phyloP scores from a whole-genome alignment of 2,888 invertebrate species.

The Tetragonula carbonaria region DNA sequence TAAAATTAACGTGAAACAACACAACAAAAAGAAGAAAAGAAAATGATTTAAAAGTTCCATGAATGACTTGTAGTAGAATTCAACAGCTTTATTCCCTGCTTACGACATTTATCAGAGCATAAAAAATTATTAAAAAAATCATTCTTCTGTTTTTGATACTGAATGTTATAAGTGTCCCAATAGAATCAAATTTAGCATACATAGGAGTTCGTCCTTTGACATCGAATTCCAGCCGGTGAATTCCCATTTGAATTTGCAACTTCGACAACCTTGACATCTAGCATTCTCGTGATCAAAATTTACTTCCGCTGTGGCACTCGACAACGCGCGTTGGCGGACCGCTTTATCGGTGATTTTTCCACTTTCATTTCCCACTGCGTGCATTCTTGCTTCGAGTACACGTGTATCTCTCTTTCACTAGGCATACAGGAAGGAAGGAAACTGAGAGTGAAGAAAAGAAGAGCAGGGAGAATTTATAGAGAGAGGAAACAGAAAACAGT shows the following conservation, averaged over 20 bases:
- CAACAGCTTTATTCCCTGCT: no score
- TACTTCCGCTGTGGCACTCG: constrained; percentile 24
- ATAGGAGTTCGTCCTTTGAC: constrained; percentile 3
- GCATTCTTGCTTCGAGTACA: neutral
- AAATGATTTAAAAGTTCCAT: no score
- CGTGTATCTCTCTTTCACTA: neutral
- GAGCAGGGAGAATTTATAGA: constrained; percentile 14
- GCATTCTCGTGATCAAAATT: constrained; percentile 43
- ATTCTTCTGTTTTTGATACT: no score
- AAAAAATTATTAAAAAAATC: no score
- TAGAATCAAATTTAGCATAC: neutral
- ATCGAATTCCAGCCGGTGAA: constrained; percentile 9
- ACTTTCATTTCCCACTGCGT: constrained; percentile 41
- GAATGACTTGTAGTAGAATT: no score
- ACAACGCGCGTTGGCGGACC: constrained; percentile 7
- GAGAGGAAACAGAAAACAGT: constrained; percentile 32
- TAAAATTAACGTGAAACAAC: no score
- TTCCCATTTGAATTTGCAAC: constrained; percentile 20
- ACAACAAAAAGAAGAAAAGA: no score
- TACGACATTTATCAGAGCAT: no score
- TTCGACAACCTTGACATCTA: neutral
- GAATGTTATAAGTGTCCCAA: neutral
- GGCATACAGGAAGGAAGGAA: neutral
- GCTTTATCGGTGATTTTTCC: constrained; percentile 49
- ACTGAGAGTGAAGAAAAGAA: neutral